Evolutionary conservation across 2,113 vertebrate genomes (phyloP).

Genomic region (Laterallus jamaicensis): DNA sequence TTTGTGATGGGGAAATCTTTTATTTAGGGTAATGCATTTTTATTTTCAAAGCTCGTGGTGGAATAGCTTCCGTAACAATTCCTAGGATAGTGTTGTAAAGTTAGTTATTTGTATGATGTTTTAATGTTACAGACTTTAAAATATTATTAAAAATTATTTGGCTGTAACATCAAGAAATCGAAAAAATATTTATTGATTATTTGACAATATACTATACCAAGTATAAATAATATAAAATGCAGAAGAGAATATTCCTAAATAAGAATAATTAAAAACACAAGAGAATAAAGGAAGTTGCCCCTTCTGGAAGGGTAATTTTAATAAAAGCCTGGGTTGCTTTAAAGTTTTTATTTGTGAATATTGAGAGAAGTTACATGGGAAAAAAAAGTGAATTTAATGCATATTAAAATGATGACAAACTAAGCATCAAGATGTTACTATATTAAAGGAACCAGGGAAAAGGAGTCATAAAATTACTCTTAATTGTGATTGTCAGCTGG

Average conservation of each 20-base stretch:
- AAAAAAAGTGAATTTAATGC: neutral
- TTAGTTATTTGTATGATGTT: neutral
- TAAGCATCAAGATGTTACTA: neutral
- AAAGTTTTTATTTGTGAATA: neutral
- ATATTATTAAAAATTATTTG: neutral
- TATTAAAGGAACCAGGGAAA: neutral
- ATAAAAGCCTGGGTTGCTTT: neutral
- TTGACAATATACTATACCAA: neutral
- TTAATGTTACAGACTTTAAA: neutral
- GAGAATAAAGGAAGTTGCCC: neutral
- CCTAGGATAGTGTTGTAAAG: neutral
- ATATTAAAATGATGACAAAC: neutral
- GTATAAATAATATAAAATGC: neutral
- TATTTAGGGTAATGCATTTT: neutral
- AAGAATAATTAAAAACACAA: neutral
- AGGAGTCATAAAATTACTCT: constrained; percentile 27
- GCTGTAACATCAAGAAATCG: neutral
- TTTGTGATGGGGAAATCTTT: neutral
- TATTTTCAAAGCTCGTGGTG: neutral
- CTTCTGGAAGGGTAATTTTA: neutral
- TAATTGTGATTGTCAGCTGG: constrained; percentile 30
- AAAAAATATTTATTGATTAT: neutral
- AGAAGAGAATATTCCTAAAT: neutral
- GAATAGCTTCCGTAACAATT: neutral
- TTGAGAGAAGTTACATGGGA: neutral